Evolutionary conservation across 2,797 vertebrate species (phyloP).

Genomic region (Antennarius maculatus): DNA sequence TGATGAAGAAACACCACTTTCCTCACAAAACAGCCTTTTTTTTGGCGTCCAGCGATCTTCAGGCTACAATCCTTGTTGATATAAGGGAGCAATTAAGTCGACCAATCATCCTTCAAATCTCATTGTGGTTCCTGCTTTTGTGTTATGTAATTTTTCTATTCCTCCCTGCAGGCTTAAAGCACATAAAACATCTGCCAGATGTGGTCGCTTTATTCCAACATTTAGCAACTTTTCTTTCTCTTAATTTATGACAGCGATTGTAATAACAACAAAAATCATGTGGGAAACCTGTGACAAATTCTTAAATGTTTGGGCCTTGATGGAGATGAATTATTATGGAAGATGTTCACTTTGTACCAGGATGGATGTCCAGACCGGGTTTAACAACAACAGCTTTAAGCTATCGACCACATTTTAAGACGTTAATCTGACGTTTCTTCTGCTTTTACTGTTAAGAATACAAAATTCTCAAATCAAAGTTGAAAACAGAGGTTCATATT

Average conservation of each 20-base stretch:
- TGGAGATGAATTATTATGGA: too few species aligned
- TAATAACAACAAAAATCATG: not conserved
- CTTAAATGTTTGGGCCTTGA: too few species aligned
- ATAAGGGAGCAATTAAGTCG: conserved; percentile 62
- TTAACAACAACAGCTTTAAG: too few species aligned
- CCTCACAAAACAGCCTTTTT: conserved; percentile 45
- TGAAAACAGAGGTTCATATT: too few species aligned
- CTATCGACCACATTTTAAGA: too few species aligned
- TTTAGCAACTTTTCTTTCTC: not conserved
- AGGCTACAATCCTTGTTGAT: conserved; percentile 58
- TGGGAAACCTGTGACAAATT: too few species aligned
- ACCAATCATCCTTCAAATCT: conserved; percentile 58
- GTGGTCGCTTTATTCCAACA: conserved; percentile 2
- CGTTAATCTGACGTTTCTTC: too few species aligned
- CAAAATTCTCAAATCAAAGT: too few species aligned
- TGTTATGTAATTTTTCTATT: conserved; percentile 44
- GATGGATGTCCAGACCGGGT: too few species aligned
- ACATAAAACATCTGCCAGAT: conserved; percentile 9
- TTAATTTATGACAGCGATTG: not conserved
- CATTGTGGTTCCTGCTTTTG: conserved; percentile 23
- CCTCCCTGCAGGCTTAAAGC: conserved; percentile 32
- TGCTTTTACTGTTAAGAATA: too few species aligned
- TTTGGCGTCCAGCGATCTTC: conserved; percentile 54
- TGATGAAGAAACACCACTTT: conserved; percentile 55
- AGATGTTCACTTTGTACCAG: too few species aligned